These are phyloP conservation scores for Florisuga fusca DNA, from an alignment of 2,797 vertebrate species.

Conservation along the genomic window DNA sequence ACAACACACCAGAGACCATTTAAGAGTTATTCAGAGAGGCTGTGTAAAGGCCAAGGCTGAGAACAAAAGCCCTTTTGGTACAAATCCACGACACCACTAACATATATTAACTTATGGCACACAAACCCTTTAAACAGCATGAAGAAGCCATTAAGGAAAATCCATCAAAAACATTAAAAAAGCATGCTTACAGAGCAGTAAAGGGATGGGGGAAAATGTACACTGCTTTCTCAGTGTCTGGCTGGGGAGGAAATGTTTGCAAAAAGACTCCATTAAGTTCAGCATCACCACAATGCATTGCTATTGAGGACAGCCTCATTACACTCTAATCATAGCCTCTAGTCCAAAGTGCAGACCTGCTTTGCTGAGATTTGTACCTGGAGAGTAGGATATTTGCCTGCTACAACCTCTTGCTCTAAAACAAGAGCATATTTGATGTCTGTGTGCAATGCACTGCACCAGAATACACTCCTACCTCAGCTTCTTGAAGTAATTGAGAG, in stretches of 20 bases:
- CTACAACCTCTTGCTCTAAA: neutral
- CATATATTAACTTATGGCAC: neutral
- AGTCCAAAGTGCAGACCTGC: neutral
- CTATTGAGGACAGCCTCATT: neutral
- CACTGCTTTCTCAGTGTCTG: neutral
- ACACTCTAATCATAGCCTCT: neutral
- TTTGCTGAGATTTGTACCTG: neutral
- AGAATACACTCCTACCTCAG: neutral
- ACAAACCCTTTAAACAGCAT: conserved; percentile 5
- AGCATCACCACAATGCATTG: neutral
- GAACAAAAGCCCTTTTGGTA: conserved; percentile 15
- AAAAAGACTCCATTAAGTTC: conserved; percentile 3
- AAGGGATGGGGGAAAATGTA: neutral
- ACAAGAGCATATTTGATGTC: neutral
- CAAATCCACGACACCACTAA: neutral
- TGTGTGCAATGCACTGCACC: neutral
- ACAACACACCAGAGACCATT: neutral
- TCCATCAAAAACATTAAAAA: neutral
- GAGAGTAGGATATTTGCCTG: neutral
- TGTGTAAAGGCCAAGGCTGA: neutral
- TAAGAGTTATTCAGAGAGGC: neutral
- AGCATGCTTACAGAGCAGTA: neutral
- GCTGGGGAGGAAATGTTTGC: neutral
- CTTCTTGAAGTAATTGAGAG: neutral
- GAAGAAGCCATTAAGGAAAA: conserved; percentile 27